Percentiles rank a stretch among this genome's conserved stretches.
These are phyloP conservation scores for Sinosuthora webbiana DNA, from an alignment of 2,113 vertebrate genomes.

Conservation along the genomic window DNA sequence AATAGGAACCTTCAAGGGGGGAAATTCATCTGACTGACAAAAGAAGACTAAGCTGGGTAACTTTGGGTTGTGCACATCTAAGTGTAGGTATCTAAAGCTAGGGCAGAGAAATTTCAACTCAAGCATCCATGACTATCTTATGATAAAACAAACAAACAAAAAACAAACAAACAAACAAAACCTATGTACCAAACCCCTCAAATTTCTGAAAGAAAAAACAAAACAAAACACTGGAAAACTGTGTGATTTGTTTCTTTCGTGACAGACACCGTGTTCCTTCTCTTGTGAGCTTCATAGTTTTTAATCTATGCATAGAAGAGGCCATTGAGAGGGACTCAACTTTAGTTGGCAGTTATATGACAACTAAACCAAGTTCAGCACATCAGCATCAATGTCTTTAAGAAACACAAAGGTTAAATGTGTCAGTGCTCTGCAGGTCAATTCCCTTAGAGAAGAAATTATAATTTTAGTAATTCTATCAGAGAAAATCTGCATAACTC, in stretches of 20 bases:
- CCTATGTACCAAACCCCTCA: not conserved
- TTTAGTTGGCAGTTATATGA: not conserved
- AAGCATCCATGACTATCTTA: not conserved
- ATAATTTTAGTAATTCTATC: not conserved
- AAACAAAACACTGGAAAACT: not conserved
- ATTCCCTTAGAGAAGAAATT: not conserved
- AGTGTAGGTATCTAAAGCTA: not conserved
- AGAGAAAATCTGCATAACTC: not conserved
- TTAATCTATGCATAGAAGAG: not conserved
- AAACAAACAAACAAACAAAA: rapidly evolving
- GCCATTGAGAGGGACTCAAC: not conserved
- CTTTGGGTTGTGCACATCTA: not conserved
- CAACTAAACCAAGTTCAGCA: not conserved
- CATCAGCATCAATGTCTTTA: not conserved
- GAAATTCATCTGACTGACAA: not conserved
- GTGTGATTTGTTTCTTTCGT: not conserved
- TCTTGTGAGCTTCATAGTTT: not conserved
- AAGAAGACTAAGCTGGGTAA: not conserved
- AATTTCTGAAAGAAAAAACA: not conserved
- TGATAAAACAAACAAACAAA: not conserved
- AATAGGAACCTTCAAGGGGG: not conserved
- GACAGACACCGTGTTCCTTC: not conserved
- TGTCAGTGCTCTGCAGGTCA: not conserved
- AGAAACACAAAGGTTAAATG: not conserved
- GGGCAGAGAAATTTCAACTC: not conserved